Conservation (phyloP, 2,888 invertebrate genomes). For the Synanthedon vespiformis region DNA sequence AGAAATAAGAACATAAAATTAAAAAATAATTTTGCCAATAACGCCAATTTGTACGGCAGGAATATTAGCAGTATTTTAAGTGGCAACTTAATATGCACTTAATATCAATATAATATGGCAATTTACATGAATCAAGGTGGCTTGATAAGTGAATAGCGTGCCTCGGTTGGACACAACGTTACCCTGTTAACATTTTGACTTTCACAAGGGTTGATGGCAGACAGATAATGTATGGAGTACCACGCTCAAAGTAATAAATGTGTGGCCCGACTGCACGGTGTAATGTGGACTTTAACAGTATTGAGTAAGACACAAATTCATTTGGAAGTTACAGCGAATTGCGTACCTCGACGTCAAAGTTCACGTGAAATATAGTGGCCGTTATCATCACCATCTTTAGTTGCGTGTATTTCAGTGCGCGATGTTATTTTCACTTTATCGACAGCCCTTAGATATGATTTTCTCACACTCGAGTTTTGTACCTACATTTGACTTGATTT, state of each 20-base stretch:
- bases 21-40: no score
- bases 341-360: neutral
- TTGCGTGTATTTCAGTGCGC: constrained; percentile 21
- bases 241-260: neutral
- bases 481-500: no score
- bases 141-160: constrained; percentile 24
- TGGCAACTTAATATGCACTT: constrained; percentile 4
- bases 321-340: neutral
- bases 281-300: neutral
- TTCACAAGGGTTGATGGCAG: constrained; percentile 29
- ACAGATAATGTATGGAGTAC: constrained; percentile 26
- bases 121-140: constrained; percentile 20
- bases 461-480: neutral
- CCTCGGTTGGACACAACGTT: constrained; percentile 14
- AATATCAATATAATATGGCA: constrained; percentile 15
- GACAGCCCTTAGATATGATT: constrained; percentile 14
- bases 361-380: constrained; percentile 10
- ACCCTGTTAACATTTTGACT: constrained; percentile 44
- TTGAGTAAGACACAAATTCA: neutral
- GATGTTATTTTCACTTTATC: constrained; percentile 8
- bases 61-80: no score
- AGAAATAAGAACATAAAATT: no score
- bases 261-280: neutral
- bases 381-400: constrained; percentile 24
- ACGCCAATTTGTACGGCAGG: no score